These are phyloP conservation scores for Cyprinodon diabolis DNA, from an alignment of 2,797 vertebrate genomes.

Conservation along the genomic window DNA sequence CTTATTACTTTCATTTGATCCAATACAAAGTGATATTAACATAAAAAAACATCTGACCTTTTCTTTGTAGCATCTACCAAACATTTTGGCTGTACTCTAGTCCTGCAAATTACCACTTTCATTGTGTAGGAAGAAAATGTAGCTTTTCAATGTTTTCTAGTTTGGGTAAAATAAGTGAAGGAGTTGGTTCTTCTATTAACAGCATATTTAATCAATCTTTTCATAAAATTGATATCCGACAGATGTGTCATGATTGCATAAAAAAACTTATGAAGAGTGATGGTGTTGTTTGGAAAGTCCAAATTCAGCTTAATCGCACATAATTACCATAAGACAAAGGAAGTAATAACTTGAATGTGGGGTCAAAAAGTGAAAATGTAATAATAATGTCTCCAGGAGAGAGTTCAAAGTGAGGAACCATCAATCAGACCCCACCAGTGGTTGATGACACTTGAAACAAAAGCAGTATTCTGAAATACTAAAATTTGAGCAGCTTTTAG, in stretches of 20 bases:
- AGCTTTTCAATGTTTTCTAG: neutral
- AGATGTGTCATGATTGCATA: neutral
- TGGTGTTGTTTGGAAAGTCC: neutral
- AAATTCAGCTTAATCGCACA: neutral
- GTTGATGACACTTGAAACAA: no score
- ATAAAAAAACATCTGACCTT: neutral
- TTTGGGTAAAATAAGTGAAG: neutral
- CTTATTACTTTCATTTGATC: neutral
- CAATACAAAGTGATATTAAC: conserved; percentile 5
- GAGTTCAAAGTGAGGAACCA: no score
- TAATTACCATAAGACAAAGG: neutral
- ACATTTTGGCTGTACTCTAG: neutral
- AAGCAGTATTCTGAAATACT: no score
- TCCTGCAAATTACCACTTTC: no score
- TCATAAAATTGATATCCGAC: no score
- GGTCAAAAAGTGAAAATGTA: no score
- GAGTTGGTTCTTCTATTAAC: neutral
- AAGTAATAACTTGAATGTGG: neutral
- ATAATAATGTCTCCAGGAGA: no score
- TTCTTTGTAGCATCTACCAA: conserved; percentile 45
- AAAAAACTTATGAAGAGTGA: neutral
- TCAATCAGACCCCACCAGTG: no score
- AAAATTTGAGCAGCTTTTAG: no score
- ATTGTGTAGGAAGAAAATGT: neutral
- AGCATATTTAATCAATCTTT: neutral